These are phyloP conservation scores for Anhinga anhinga DNA, from an alignment of 2,113 vertebrate genomes.

Conservation along the genomic window DNA sequence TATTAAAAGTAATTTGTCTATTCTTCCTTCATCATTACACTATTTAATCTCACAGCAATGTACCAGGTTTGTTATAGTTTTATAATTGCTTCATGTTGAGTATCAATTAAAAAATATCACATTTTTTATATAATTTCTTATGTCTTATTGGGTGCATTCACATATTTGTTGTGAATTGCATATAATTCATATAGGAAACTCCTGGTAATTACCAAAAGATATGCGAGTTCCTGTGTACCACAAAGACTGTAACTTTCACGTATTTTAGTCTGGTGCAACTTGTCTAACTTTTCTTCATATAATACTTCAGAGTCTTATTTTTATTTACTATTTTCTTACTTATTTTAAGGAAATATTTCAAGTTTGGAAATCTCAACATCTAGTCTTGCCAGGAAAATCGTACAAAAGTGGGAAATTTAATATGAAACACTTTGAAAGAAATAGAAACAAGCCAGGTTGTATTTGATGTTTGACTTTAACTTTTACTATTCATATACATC, in stretches of 20 bases:
- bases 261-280: background rate
- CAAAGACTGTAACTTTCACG: background rate
- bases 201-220: background rate
- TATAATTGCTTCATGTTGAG: background rate
- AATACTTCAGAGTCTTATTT: background rate
- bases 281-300: background rate
- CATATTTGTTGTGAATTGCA: background rate
- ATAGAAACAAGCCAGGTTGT: background rate
- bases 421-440: background rate
- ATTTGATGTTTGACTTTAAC: background rate
- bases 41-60: background rate
- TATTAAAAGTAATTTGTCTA: background rate
- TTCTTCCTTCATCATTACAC: background rate
- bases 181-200: background rate
- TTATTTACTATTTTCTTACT: background rate
- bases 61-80: background rate
- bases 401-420: background rate
- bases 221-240: background rate
- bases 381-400: background rate
- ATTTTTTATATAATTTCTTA: background rate
- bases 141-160: background rate
- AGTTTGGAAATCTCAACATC: background rate
- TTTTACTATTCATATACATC: background rate
- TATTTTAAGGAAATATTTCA: background rate
- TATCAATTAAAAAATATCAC: background rate